Evolutionary conservation across 2,113 vertebrate genomes (phyloP).

Genomic region (Osmerus eperlanus): DNA sequence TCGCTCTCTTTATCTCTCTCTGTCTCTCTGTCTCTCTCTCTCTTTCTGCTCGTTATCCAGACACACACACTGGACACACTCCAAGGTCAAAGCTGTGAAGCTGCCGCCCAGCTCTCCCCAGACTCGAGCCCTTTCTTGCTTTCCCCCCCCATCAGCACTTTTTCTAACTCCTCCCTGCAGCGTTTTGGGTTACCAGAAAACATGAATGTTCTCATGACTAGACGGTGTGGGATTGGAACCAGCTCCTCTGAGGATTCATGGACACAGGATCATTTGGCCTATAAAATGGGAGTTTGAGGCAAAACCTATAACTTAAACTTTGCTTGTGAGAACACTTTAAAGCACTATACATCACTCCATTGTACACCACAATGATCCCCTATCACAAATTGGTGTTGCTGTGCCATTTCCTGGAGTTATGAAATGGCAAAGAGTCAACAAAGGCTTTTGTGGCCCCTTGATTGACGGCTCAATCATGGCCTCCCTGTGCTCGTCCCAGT

Average conservation of each 20-base stretch:
- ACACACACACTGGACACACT: constrained; percentile 42
- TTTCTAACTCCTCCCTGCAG: constrained; percentile 29
- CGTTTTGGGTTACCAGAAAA: constrained; percentile 37
- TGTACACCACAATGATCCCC: no score
- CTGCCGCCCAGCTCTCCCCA: constrained; percentile 46
- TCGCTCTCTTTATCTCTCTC: constrained; percentile 7
- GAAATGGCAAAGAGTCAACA: no score
- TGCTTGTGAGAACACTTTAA: no score
- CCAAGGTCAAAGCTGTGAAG: constrained; percentile 56
- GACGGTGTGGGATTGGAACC: neutral
- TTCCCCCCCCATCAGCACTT: constrained; percentile 55
- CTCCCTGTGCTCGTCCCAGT: neutral
- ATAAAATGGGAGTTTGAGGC: neutral
- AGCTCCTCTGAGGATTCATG: neutral
- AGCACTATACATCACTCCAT: no score
- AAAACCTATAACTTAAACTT: no score
- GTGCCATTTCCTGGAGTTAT: neutral
- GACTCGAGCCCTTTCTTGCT: constrained; percentile 30
- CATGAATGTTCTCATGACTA: constrained; percentile 17
- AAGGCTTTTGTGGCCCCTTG: neutral
- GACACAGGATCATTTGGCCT: constrained; percentile 3
- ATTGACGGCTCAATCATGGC: neutral
- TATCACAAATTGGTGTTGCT: neutral
- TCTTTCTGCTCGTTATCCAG: constrained; percentile 18
- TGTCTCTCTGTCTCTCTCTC: neutral